phyloP scores from a whole-genome alignment of 2,888 invertebrate genomes.

The Isotomurus palustris region DNA sequence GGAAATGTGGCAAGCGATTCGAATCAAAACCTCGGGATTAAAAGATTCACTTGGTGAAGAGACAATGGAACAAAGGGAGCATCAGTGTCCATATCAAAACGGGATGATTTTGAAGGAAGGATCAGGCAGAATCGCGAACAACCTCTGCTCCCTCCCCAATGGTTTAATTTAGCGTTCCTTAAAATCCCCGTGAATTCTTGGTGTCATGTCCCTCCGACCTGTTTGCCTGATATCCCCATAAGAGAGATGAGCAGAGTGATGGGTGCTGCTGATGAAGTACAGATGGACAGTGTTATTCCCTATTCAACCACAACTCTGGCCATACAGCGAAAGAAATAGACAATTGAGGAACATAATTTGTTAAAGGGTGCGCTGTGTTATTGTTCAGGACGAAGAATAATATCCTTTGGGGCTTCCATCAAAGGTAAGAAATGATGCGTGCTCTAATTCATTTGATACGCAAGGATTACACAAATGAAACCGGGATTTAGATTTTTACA shows the following conservation, averaged over 20 bases:
- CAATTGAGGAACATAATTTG: neutral
- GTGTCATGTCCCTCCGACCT: no score
- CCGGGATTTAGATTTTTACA: neutral
- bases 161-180: neutral
- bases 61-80: neutral
- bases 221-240: neutral
- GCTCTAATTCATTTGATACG: slow-evolving; percentile 33
- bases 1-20: slow-evolving; percentile 13
- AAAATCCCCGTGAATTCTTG: neutral
- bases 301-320: neutral
- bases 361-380: neutral
- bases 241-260: neutral
- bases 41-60: neutral
- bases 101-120: slow-evolving; percentile 8
- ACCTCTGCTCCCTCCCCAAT: neutral
- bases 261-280: neutral
- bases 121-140: neutral
- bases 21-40: slow-evolving; percentile 9
- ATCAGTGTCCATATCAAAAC: slow-evolving; percentile 3
- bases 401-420: slow-evolving; percentile 1
- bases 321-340: neutral
- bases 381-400: neutral
- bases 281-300: neutral
- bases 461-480: slow-evolving; percentile 11
- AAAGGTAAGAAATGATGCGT: slow-evolving; percentile 38